Evolutionary conservation across 1,140 invertebrate species (phyloP), one percentile per base, ranked within the genome.

Genomic region (Drosophila truncata): DNA sequence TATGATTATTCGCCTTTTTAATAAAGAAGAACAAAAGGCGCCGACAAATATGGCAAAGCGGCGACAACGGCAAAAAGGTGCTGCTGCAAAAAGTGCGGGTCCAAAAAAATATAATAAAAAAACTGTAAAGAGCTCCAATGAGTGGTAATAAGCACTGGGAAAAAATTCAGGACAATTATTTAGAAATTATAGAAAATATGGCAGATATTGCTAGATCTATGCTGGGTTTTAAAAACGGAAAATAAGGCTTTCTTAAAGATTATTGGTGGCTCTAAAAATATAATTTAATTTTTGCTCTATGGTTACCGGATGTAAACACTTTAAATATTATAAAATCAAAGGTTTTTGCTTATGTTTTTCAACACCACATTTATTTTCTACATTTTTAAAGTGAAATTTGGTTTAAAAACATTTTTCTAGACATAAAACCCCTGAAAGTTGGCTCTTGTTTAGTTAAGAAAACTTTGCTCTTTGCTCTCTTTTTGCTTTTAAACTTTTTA

Each of bases 1-100:
- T 88, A 88, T 88, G 84, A 88, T 88, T 88, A 88, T 88, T 88
- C 81, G 85, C 85, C 85, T 90, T 90, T 90, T 90, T 90, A 90
- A 90, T 90, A 90, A 90, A 90, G 85, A 90, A 90, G 85, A 85
- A 90, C 85, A 90, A 90, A 88, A 85, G 85, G 75, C 57, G 86
- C 85, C 85, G 85, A 90, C 85, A 90, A 90, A 90, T 90, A 90
- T 90, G 85, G 84, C 85, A 88, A 90, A 88, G 65, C 78, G 78
- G 35, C 52, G 33, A 54, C 49, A 49, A 49, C 41, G 41, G 8
- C 58, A 27, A 9, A 9, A 60, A 47, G 41, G 50, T 20, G 18
- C 50, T 52, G 50, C 46, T 25, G 31, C 31, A 50, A 50, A 47
- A 50, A 29, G 57, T 67, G 65, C 65, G 65, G 65, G 65, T 33